These are phyloP conservation scores for Pangasius djambal DNA, from an alignment of 2,797 vertebrate species.

Conservation along the genomic window DNA sequence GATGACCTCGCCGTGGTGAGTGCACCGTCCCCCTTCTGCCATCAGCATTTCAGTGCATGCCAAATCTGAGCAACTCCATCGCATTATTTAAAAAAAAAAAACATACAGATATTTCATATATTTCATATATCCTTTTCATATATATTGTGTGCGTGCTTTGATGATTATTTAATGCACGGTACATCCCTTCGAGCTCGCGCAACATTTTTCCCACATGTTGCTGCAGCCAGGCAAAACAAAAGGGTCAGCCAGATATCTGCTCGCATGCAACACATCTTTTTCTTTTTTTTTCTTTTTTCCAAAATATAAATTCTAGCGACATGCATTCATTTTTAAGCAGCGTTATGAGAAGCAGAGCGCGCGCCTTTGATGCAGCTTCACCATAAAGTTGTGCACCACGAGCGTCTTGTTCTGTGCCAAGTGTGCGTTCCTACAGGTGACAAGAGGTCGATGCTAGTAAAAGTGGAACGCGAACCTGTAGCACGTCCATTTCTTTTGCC, in stretches of 20 bases:
- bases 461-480: background rate
- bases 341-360: background rate
- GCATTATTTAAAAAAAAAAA: background rate
- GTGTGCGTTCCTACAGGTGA: constrained; percentile 39
- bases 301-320: background rate
- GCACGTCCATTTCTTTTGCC: background rate
- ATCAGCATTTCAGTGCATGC: background rate
- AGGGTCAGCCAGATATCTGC: background rate
- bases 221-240: constrained; percentile 6
- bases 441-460: background rate
- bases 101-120: background rate
- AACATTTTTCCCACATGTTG: constrained; percentile 41
- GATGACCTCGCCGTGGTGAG: constrained; percentile 18
- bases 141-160: background rate
- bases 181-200: background rate
- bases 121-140: background rate
- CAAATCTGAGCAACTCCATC: background rate
- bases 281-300: background rate
- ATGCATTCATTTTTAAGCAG: background rate
- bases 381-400: constrained; percentile 9
- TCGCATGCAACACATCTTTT: background rate
- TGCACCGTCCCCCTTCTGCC: background rate
- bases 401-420: constrained; percentile 19
- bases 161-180: background rate
- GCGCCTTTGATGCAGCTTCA: constrained; percentile 13